These are phyloP conservation scores for Eleginops maclovinus DNA, from an alignment of 2,113 vertebrate genomes.

Conservation along the genomic window DNA sequence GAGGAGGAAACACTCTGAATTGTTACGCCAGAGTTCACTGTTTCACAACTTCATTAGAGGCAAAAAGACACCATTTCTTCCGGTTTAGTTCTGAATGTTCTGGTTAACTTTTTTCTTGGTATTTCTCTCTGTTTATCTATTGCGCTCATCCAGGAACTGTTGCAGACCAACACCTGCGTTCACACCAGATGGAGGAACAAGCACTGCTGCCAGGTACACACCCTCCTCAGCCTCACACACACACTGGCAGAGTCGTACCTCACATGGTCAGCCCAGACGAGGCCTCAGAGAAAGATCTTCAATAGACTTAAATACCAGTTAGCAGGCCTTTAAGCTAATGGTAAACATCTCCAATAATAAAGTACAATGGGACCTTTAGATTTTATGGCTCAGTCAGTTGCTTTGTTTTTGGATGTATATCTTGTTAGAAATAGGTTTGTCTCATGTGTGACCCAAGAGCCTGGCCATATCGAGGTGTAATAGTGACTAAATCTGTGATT, in stretches of 20 bases:
- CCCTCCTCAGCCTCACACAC: constrained; percentile 57
- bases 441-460: too few species aligned
- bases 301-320: not conserved
- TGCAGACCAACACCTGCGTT: constrained; percentile 90
- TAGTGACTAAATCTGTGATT: too few species aligned
- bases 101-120: constrained; percentile 48
- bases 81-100: not conserved
- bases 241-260: constrained; percentile 21
- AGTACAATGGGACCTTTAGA: too few species aligned
- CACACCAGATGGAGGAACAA: constrained; percentile 96
- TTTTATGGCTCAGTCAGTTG: not conserved
- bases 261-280: not conserved
- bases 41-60: not conserved
- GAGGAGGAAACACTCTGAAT: not conserved
- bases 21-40: not conserved
- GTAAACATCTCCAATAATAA: not conserved
- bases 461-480: too few species aligned
- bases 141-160: constrained; percentile 88
- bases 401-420: not conserved
- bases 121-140: constrained; percentile 63
- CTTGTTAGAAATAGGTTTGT: too few species aligned
- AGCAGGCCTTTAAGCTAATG: not conserved
- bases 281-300: constrained; percentile 3
- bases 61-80: not conserved
- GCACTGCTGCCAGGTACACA: constrained; percentile 93